Evolutionary conservation across 2,888 invertebrate genomes (phyloP).

Genomic region (Tricholauxania praeusta): DNA sequence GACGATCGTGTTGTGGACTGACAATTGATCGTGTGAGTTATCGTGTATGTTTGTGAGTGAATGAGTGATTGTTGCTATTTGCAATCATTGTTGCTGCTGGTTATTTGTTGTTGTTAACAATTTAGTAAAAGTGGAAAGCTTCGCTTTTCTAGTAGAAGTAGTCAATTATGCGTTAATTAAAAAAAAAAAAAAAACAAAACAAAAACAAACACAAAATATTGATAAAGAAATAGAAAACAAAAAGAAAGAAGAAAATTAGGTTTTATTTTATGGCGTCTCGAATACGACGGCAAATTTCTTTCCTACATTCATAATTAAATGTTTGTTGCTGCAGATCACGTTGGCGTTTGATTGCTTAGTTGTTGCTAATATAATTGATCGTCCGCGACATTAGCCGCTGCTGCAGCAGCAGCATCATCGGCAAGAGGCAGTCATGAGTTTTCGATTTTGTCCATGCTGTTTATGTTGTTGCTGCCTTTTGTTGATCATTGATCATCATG

Average conservation of each 20-base stretch:
- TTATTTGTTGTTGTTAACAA: constrained; percentile 21
- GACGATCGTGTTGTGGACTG: neutral
- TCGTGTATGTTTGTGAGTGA: no score
- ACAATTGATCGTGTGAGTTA: constrained; percentile 18
- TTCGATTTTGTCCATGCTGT: no score
- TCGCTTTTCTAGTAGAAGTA: constrained; percentile 32
- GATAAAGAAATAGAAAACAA: constrained; percentile 40
- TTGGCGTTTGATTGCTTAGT: constrained; percentile 14
- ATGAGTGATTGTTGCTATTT: constrained; percentile 16
- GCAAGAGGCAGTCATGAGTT: no score
- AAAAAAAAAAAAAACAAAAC: constrained; percentile 33
- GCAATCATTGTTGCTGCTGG: neutral
- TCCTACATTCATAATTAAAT: constrained; percentile 17
- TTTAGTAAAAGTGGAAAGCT: constrained; percentile 43
- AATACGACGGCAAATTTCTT: neutral
- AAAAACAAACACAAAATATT: constrained; percentile 10
- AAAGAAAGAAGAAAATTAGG: no score
- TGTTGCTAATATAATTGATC: no score
- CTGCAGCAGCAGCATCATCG: no score
- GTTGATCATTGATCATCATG: constrained; percentile 6
- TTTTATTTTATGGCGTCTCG: no score
- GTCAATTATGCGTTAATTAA: constrained; percentile 50
- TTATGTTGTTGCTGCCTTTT: neutral
- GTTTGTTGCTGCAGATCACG: constrained; percentile 27
- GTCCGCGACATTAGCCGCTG: no score